phyloP scores from a whole-genome alignment of 2,888 invertebrate species.

The Rotaria magnacalcarata region DNA sequence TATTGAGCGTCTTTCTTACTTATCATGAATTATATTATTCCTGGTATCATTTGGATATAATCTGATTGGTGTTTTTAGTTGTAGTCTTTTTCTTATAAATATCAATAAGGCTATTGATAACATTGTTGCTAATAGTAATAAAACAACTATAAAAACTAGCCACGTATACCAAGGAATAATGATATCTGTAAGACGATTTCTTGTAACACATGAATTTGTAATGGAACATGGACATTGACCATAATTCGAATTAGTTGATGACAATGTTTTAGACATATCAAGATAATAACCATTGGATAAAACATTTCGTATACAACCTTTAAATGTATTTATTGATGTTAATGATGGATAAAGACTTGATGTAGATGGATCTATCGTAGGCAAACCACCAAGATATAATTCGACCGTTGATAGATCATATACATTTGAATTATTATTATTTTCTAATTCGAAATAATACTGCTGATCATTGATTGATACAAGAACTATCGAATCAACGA shows the following conservation, averaged over 20 bases:
- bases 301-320: conserved; percentile 15
- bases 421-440: neutral
- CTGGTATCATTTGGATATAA: neutral
- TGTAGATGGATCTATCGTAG: neutral
- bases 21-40: neutral
- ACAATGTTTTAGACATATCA: neutral
- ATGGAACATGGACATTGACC: neutral
- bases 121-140: neutral
- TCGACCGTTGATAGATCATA: neutral
- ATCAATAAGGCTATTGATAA: neutral
- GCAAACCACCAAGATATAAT: conserved; percentile 19
- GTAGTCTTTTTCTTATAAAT: neutral
- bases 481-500: neutral
- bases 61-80: too few relatives aligned
- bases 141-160: neutral
- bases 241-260: neutral
- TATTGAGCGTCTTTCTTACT: neutral
- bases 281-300: conserved; percentile 22
- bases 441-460: neutral
- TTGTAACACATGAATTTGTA: neutral
- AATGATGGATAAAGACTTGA: neutral
- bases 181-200: neutral
- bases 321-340: neutral
- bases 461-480: neutral
- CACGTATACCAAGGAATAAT: conserved; percentile 21